These are phyloP conservation scores for Bufo gargarizans DNA, from an alignment of 2,113 vertebrate species.

Conservation along the genomic window DNA sequence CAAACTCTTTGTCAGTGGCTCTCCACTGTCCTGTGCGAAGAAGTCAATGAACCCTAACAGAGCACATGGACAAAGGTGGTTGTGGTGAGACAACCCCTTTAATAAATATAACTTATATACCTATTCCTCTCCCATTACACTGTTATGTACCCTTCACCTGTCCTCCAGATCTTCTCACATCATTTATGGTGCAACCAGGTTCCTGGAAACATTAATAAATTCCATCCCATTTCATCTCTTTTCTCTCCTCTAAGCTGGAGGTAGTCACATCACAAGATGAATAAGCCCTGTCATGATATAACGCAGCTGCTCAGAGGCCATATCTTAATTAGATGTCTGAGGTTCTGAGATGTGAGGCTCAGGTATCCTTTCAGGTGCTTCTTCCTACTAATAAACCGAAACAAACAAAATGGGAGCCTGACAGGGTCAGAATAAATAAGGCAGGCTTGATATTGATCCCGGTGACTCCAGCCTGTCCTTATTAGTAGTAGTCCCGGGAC, in stretches of 20 bases:
- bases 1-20: too few relatives aligned
- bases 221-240: not conserved
- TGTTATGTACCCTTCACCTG: not conserved
- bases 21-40: too few relatives aligned
- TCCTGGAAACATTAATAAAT: not conserved
- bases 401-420: not conserved
- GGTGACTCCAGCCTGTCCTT: too few relatives aligned
- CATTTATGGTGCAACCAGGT: not conserved
- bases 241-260: not conserved
- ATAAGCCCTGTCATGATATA: not conserved
- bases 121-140: too few relatives aligned
- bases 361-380: not conserved
- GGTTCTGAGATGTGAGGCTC: not conserved
- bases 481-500: not conserved
- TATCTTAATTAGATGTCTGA: constrained; percentile 44
- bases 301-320: not conserved
- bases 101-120: too few relatives aligned
- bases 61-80: too few relatives aligned
- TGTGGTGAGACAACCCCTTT: too few relatives aligned
- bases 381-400: not conserved
- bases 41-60: too few relatives aligned
- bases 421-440: not conserved
- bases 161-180: not conserved
- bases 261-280: not conserved
- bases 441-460: not conserved